Evolutionary conservation across 2,888 invertebrate genomes (phyloP), one percentile per base, ranked within the genome.

Genomic region (Hybos culiciformis): DNA sequence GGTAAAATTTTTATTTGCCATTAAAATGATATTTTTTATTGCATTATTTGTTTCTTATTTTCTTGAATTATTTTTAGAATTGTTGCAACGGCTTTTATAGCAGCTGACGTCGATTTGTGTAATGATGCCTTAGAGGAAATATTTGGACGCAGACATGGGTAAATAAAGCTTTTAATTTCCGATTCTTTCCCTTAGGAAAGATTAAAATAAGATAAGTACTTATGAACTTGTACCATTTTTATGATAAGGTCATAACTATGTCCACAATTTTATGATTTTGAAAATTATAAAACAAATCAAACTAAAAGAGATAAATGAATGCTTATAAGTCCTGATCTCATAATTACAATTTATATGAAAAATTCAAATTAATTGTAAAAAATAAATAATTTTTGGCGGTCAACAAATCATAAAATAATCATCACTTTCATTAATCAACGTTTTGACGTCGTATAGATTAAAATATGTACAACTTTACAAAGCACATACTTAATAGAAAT

Each of bases 51-150:
- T n/a, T n/a, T 33, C 26, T 44, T 42, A 26, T 19, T 29, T 29
- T 37, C 12, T 36, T 37, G 40, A 50, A 4, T 14, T 36, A 7
- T 19, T 39, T 40, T 21, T 50, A 70, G 77, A 54, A 75, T 75
- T 46, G 75, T 75, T 20, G 75, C 77, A 5, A 76, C 76, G 26
- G 64, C 77, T 9, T 78, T 76, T 56, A 70, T 74, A 44, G 66
- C 67, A 49, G 73, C 62, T 59, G 69, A 78, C 47, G 69, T 82
- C 50, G 71, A 85, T 64, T 82, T 81, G 48, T 87, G 86, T 63
- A 80, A 82, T 56, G 74, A 76, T 46, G 69, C 71, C 21, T 73
- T 81, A 61, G 70, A 74, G 52, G 75, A 78, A 46, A 73, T 81
- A 56, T 77, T 84, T 53, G 78, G 78, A 24, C 77, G 76, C 20